Percentiles rank a stretch among this genome's conserved stretches.
phyloP scores from a whole-genome alignment of 1,140 invertebrate genomes.

The Ips typographus region DNA sequence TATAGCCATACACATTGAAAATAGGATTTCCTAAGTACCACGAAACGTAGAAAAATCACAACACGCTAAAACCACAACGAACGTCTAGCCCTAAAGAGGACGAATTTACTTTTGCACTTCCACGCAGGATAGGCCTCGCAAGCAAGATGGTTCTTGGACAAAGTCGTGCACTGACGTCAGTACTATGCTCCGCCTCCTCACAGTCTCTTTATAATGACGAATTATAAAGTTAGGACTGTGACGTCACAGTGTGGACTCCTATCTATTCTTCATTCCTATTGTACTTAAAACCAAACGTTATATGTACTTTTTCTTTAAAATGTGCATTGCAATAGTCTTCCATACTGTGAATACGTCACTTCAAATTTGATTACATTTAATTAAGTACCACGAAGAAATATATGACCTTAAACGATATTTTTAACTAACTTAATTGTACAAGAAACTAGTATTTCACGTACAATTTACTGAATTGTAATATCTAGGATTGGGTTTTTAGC shows the following conservation, averaged over 20 bases:
- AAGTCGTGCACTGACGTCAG: conserved; percentile 29
- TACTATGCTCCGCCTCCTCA: conserved; percentile 12
- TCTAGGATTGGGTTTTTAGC: background rate
- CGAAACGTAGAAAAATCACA: conserved; percentile 38
- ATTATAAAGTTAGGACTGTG: background rate
- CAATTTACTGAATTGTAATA: too few relatives aligned
- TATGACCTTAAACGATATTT: too few relatives aligned
- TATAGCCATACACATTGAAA: conserved; percentile 67
- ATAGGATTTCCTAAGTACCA: conserved; percentile 52
- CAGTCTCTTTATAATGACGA: conserved; percentile 15
- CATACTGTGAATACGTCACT: too few relatives aligned
- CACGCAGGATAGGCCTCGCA: conserved; percentile 38
- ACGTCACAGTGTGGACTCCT: conserved; percentile 28
- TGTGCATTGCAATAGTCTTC: background rate
- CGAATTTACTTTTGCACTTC: conserved; percentile 30
- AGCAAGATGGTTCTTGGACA: conserved; percentile 44
- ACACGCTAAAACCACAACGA: conserved; percentile 31
- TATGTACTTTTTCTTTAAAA: background rate
- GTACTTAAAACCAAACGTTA: background rate
- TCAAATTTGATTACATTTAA: too few relatives aligned
- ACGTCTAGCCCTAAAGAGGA: conserved; percentile 27
- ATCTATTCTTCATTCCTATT: background rate
- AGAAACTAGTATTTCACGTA: too few relatives aligned
- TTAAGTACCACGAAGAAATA: too few relatives aligned
- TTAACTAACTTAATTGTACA: too few relatives aligned